Conservation (phyloP, 2,888 invertebrate species). For the Hypena proboscidalis region DNA sequence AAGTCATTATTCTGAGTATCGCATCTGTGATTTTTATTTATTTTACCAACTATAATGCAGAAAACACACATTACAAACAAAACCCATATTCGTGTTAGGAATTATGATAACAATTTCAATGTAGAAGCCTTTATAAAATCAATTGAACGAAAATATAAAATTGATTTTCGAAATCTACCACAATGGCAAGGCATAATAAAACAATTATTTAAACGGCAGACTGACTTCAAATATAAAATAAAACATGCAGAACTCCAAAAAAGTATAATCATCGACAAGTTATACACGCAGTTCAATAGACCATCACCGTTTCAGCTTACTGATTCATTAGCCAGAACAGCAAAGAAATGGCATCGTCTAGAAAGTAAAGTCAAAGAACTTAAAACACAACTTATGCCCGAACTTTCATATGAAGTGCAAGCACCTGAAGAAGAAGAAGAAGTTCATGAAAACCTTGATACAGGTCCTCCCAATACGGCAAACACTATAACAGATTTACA, state of each 20-base stretch:
- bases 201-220: constrained; percentile 51
- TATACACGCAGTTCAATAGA: constrained; percentile 58
- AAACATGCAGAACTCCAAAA: constrained; percentile 60
- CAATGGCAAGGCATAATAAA: constrained; percentile 64
- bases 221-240: constrained; percentile 56
- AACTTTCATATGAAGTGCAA: background rate
- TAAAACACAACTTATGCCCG: constrained; percentile 10
- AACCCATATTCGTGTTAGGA: constrained; percentile 62
- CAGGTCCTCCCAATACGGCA: constrained; percentile 64
- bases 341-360: constrained; percentile 56
- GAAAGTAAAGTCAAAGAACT: constrained; percentile 18
- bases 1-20: too few relatives aligned
- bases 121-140: constrained; percentile 60
- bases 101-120: constrained; percentile 49
- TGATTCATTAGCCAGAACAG: constrained; percentile 59
- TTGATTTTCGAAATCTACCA: constrained; percentile 62
- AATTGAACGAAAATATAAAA: constrained; percentile 58
- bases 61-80: constrained; percentile 52
- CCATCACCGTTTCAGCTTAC: constrained; percentile 68
- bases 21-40: too few relatives aligned
- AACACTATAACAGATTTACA: constrained; percentile 24
- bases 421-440: constrained; percentile 35
- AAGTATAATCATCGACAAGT: constrained; percentile 60
- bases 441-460: constrained; percentile 31
- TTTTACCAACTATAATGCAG: too few relatives aligned